Evolutionary conservation across 1,140 invertebrate species (phyloP).

Genomic region (Uloborus diversus): DNA sequence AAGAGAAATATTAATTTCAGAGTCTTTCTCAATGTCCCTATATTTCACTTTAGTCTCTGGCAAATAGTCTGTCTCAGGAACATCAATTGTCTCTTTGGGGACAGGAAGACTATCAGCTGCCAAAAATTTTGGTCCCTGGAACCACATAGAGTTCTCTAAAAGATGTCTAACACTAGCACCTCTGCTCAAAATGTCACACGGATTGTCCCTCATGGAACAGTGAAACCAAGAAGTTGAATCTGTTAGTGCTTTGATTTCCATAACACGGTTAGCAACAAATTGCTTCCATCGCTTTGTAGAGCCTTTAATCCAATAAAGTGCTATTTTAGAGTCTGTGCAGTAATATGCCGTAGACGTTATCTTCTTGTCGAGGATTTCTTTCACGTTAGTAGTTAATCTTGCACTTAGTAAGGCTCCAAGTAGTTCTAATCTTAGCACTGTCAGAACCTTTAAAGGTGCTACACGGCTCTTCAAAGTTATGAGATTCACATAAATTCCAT

Average conservation of each 20-base stretch:
- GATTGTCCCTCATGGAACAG: too few species aligned
- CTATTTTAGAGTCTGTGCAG: slow-evolving; percentile 17
- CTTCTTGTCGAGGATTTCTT: not conserved
- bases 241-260: not conserved
- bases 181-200: too few species aligned
- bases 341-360: not conserved
- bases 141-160: too few species aligned
- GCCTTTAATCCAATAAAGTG: slow-evolving; percentile 9
- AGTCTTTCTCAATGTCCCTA: too few species aligned
- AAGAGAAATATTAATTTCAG: slow-evolving; percentile 5
- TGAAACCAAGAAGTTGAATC: not conserved
- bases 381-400: not conserved
- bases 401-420: slow-evolving; percentile 1
- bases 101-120: too few species aligned
- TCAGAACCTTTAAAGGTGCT: not conserved
- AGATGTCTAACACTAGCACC: too few species aligned
- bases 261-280: slow-evolving; percentile 9
- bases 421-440: slow-evolving; percentile 20
- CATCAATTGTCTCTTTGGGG: too few species aligned
- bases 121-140: too few species aligned
- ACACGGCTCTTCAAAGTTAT: slow-evolving; percentile 9
- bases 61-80: too few species aligned
- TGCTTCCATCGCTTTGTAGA: not conserved
- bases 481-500: not conserved
- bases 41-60: too few species aligned